Conservation (phyloP, 2,113 vertebrate genomes). For the Aptenodytes patagonicus region DNA sequence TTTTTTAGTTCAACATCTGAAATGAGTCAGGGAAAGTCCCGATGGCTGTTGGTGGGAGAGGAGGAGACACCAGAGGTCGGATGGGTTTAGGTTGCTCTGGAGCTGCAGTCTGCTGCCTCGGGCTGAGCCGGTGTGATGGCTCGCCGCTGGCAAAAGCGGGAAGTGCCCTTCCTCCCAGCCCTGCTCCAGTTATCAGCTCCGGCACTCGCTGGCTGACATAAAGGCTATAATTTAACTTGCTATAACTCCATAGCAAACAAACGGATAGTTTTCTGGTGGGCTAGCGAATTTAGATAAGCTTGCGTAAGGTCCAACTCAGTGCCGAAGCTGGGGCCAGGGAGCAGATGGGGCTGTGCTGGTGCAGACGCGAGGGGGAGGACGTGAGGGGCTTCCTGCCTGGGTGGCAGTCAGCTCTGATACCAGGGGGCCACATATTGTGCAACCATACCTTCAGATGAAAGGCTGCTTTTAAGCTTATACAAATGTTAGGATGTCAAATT, state of each 20-base stretch:
- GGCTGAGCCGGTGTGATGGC: not conserved
- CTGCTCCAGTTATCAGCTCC: not conserved
- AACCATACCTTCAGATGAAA: not conserved
- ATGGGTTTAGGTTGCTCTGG: not conserved
- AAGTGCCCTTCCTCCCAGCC: not conserved
- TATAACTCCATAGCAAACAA: not conserved
- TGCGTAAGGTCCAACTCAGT: not conserved
- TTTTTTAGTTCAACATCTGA: not conserved
- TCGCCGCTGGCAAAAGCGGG: accelerated
- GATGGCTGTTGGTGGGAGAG: not conserved
- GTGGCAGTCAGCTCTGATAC: not conserved
- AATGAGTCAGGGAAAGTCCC: not conserved
- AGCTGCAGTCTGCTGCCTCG: not conserved
- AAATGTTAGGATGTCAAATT: not conserved
- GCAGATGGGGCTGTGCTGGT: not conserved
- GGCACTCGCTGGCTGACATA: accelerated
- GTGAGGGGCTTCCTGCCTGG: not conserved
- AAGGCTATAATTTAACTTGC: not conserved
- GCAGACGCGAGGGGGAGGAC: accelerated
- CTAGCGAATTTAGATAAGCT: not conserved
- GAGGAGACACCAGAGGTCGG: not conserved
- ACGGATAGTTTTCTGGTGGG: not conserved
- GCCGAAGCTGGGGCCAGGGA: not conserved
- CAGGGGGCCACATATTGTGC: not conserved
- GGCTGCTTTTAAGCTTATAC: not conserved